Evolutionary conservation across 2,797 vertebrate species (phyloP), one percentile per base, ranked within the genome.

Genomic region (Serranus cabrilla): DNA sequence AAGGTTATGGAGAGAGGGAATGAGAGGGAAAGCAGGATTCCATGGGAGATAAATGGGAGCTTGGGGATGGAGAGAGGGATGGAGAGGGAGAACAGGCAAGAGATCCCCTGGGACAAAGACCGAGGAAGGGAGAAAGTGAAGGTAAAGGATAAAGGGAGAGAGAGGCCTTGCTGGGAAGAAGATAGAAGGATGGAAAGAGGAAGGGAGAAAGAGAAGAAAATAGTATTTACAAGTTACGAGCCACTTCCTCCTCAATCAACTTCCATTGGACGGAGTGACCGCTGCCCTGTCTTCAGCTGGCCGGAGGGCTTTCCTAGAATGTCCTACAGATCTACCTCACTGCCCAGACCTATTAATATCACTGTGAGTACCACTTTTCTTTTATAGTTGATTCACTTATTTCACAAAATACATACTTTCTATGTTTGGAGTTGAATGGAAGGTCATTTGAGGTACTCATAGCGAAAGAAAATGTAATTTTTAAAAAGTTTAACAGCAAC

Each of bases 311-410:
- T 88, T 74, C 89, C 90, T 0, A 93, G 78, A 81, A 89, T 87
- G 81, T 90, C 91, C 11, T 92, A 93, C 76, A 95, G 93, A 86
- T 94, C 95, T 56, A 91, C 96, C 0, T 96, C 96, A 66, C 85
- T 96, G 52, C 94, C 94, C 65, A 94, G 95, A 85, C 89, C 93
- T 60, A 71, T 89, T 68, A 94, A 90, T 78, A 90, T 87, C 74
- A 90, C 83, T 90, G 97, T 98, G 85, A 93, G 93, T 92, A 34
- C 5, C 34, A 78, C 13, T 3, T 42, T 5, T 16, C 7, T 46
- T 23, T 7, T 37, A 20, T 55, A 45, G 2, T 8, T 47, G 10
- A 2, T 31, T 59, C 20, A 17, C 17, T 3, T 31, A 34, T 25
- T 45, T 21, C 45, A 51, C 17, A 39, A 50, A 65, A 58, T n/a